These are phyloP conservation scores for Sebastes itinus DNA, from an alignment of 2,797 vertebrate genomes.

Conservation along the genomic window DNA sequence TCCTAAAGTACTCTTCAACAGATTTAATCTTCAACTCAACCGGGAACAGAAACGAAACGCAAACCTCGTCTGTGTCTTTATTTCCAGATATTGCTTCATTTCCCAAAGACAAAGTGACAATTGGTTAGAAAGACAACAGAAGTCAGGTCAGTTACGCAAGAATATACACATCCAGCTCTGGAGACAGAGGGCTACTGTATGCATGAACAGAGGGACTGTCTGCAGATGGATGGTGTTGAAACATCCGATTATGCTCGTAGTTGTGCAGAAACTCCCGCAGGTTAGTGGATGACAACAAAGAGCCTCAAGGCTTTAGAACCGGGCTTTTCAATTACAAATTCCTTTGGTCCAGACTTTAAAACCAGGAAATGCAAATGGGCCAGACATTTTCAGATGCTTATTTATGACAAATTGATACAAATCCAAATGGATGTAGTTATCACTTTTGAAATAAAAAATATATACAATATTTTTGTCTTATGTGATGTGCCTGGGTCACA, in stretches of 20 bases:
- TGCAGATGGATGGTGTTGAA: conserved; percentile 34
- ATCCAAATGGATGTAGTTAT: no score
- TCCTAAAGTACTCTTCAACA: not conserved
- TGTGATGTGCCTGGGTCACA: no score
- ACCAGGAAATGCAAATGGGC: no score
- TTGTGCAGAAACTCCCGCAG: conserved; percentile 8
- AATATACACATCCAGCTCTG: conserved; percentile 4
- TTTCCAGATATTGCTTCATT: conserved; percentile 1
- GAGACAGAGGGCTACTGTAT: conserved; percentile 63
- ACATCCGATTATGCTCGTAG: conserved; percentile 14
- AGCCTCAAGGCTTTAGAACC: not conserved
- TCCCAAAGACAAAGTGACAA: conserved; percentile 18
- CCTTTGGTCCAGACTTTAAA: not conserved
- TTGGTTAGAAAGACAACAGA: conserved; percentile 2
- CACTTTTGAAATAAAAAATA: no score
- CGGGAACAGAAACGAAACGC: not conserved
- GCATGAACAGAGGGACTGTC: conserved; percentile 50
- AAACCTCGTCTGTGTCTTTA: not conserved
- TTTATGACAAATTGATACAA: no score
- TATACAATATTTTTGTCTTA: no score
- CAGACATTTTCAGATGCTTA: no score
- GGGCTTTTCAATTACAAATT: not conserved
- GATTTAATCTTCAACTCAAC: not conserved
- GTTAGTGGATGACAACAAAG: conserved; percentile 31
- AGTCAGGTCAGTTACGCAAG: conserved; percentile 42